A percentile compares a stretch with the other conserved stretches of the same genome.
phyloP scores from a whole-genome alignment of 2,888 invertebrate genomes.

The Laspeyria flexula region DNA sequence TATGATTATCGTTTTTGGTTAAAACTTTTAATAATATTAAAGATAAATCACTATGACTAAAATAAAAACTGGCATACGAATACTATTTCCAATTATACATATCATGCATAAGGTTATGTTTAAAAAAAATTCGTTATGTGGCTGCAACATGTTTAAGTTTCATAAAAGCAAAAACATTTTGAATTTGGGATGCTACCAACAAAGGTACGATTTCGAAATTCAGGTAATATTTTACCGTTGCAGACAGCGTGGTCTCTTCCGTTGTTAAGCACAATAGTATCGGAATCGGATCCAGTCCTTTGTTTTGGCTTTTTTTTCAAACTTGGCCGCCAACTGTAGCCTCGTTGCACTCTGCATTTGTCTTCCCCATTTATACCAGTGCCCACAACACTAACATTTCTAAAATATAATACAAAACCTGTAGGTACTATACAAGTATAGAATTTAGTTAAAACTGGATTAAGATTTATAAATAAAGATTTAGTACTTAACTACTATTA shows the following conservation, averaged over 20 bases:
- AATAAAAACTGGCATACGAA: too few relatives aligned
- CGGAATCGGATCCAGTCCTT: constrained; percentile 85
- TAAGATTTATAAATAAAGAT: too few relatives aligned
- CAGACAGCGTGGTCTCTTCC: constrained; percentile 91
- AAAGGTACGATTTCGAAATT: too few relatives aligned
- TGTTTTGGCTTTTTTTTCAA: constrained; percentile 88
- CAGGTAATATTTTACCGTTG: constrained; percentile 88
- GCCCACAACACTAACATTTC: constrained; percentile 69
- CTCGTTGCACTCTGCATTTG: constrained; percentile 87
- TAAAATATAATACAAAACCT: constrained; percentile 28
- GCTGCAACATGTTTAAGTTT: neutral
- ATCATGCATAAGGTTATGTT: too few relatives aligned
- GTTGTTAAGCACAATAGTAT: constrained; percentile 89
- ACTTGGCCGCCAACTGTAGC: constrained; percentile 92
- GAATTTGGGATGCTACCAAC: too few relatives aligned
- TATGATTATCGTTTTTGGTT: neutral
- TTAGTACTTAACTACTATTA: too few relatives aligned
- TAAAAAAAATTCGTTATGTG: too few relatives aligned
- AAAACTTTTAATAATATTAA: too few relatives aligned
- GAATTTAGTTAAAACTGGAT: neutral
- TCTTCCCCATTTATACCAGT: constrained; percentile 67
- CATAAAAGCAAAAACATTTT: too few relatives aligned
- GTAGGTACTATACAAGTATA: neutral
- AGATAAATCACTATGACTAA: too few relatives aligned
- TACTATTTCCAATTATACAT: too few relatives aligned